These are phyloP conservation scores for Pogona vitticeps DNA, from an alignment of 2,113 vertebrate species.

Conservation along the genomic window DNA sequence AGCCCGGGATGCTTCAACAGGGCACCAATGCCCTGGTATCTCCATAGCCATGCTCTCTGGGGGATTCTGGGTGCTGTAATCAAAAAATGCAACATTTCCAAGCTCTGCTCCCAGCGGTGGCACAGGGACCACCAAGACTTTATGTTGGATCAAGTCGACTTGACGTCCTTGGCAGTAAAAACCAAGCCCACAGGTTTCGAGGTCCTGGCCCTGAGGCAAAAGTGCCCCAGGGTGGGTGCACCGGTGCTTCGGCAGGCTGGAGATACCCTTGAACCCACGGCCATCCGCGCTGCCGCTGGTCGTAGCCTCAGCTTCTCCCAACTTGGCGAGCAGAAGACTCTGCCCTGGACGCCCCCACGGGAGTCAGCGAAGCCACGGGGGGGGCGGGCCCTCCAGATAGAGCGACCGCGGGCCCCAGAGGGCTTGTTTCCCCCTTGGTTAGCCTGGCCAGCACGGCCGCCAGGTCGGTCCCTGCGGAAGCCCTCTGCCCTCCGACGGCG, in stretches of 20 bases:
- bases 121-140: not conserved
- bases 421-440: not conserved
- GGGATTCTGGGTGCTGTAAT: too few species aligned
- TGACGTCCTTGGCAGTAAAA: not conserved
- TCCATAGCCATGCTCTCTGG: not conserved
- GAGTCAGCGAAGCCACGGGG: too few species aligned
- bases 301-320: rapidly evolving
- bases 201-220: not conserved
- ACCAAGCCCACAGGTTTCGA: not conserved
- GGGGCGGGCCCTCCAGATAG: too few species aligned
- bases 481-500: not conserved
- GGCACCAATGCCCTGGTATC: not conserved
- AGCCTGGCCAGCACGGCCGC: not conserved
- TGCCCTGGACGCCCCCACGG: too few species aligned
- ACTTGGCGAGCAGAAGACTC: too few species aligned
- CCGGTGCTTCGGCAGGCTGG: not conserved
- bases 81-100: too few species aligned
- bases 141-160: not conserved
- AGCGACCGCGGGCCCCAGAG: too few species aligned
- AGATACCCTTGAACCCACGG: not conserved
- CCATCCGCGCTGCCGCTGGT: not conserved
- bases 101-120: not conserved
- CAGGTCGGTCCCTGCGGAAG: not conserved
- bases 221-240: not conserved
- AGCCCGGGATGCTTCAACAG: not conserved